These are phyloP conservation scores for Tangara arthus DNA, from an alignment of 2,797 vertebrate genomes.

Conservation along the genomic window DNA sequence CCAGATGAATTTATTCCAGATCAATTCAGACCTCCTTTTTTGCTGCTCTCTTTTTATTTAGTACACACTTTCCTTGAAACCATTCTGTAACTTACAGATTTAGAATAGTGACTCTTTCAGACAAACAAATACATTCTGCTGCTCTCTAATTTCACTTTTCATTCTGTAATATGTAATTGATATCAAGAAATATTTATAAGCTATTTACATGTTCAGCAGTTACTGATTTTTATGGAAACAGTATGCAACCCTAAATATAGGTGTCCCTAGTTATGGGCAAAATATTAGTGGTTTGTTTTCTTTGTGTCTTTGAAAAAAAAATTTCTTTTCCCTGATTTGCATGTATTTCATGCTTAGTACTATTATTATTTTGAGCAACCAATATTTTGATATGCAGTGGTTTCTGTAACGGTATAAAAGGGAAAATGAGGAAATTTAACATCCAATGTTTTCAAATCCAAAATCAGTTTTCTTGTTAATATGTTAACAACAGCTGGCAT, in stretches of 20 bases:
- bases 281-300: neutral
- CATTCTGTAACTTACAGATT: neutral
- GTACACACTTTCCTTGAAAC: neutral
- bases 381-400: neutral
- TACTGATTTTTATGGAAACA: neutral
- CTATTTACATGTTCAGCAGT: neutral
- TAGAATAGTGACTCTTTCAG: neutral
- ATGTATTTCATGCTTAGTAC: neutral
- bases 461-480: conserved; percentile 13
- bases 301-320: neutral
- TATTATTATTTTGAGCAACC: neutral
- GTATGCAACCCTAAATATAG: neutral
- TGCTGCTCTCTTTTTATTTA: neutral
- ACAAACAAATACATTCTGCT: neutral
- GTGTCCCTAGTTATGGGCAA: neutral
- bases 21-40: neutral
- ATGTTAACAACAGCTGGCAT: neutral
- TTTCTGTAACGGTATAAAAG: neutral
- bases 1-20: neutral
- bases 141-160: neutral
- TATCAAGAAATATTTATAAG: neutral
- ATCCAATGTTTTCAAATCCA: neutral
- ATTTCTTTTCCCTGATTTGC: neutral
- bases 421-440: neutral
- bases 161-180: neutral